phyloP scores from a whole-genome alignment of 2,888 invertebrate genomes.

The Pristionchus fissidentatus region DNA sequence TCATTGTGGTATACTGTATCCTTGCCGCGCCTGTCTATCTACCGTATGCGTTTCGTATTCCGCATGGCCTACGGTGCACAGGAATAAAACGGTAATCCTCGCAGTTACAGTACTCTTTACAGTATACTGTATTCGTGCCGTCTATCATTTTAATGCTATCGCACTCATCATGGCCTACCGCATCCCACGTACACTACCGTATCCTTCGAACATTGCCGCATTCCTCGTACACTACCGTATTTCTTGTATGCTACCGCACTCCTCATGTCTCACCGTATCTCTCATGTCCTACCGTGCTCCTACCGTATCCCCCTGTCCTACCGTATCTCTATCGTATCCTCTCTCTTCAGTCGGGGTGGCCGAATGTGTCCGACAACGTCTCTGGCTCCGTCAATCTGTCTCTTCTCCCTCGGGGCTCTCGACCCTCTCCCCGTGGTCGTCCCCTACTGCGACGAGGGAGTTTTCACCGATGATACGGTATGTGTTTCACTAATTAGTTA shows the following conservation, averaged over 20 bases:
- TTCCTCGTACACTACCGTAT: background rate
- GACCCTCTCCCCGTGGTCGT: conserved; percentile 54
- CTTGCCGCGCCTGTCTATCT: background rate
- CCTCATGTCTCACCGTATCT: background rate
- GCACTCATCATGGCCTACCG: no score
- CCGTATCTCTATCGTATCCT: background rate
- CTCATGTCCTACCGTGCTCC: background rate
- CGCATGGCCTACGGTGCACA: no score
- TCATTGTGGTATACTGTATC: background rate
- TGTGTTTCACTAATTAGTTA: background rate
- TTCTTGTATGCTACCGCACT: no score
- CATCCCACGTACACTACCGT: background rate
- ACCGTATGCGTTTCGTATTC: background rate
- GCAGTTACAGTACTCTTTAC: no score
- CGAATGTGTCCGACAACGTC: conserved; percentile 53
- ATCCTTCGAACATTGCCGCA: background rate
- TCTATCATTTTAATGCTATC: no score
- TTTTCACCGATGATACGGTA: conserved; percentile 52
- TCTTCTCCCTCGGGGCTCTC: conserved; percentile 60
- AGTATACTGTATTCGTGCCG: no score
- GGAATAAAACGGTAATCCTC: no score
- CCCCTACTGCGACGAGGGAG: conserved; percentile 55
- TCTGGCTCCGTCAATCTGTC: conserved; percentile 53
- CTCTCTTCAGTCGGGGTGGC: background rate
- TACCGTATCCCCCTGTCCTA: background rate